Evolutionary conservation across 2,797 vertebrate species (phyloP), one percentile per base, ranked within the genome.

Genomic region (Sebastes kiyomatsui): DNA sequence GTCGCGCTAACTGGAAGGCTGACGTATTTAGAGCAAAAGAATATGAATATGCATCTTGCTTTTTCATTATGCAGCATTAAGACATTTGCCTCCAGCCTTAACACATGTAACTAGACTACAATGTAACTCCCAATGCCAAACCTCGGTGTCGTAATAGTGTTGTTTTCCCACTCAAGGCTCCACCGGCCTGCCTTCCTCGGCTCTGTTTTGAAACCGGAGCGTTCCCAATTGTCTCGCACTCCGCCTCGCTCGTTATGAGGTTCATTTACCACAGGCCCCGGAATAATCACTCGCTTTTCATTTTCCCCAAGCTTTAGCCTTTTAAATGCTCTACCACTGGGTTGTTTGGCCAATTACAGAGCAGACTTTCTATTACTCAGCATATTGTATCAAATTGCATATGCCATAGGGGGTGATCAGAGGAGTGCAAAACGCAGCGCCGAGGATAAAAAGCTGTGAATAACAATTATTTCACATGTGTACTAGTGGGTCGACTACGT

Each of bases 361-460:
- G 95, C 95, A 77, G 95, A 91, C 74, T 96, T 94, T 94, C 95
- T 95, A 85, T 97, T 97, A 91, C 94, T 97, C 95, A 97, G 97
- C 91, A 97, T 91, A 93, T 97, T 96, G 91, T 95, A 94, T 92
- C 90, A 96, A 96, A 96, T 94, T 89, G 96, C 95, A 94, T 92
- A 93, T 88, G 95, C 97, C 96, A 96, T 94, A 94, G 96, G 96
- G 86, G 94, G 81, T 11, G 78, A 91, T 92, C 84, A 79, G 82
- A 76, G 77, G 62, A 88, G 80, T 80, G 79, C 83, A 82, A 71
- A 91, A 90, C 72, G 46, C 81, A 81, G 76, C 84, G 27, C 28
- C 1, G 62, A 75, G 49, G 75, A 87, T 72, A 77, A 85, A 74
- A 76, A 58, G 74, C 80, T 62, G 81, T 14, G 79, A 89, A 81